phyloP scores from a whole-genome alignment of 2,797 vertebrate genomes.

The Clangula hyemalis region DNA sequence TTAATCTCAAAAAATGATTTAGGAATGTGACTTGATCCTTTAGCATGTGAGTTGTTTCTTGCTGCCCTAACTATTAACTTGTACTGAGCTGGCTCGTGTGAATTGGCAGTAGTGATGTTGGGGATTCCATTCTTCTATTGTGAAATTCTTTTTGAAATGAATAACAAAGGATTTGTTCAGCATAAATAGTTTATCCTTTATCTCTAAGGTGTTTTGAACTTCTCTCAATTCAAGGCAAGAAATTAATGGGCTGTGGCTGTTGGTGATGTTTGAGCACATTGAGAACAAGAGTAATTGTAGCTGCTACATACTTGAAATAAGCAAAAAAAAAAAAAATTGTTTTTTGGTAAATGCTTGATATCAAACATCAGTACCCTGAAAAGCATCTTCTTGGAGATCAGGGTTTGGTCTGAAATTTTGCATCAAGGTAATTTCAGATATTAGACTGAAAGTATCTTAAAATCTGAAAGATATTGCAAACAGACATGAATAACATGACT shows the following conservation, averaged over 20 bases:
- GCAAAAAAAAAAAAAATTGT: too few relatives aligned
- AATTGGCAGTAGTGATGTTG: fast-evolving
- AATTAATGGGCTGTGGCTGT: background rate
- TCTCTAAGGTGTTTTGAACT: background rate
- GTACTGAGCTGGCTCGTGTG: fast-evolving
- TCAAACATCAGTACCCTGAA: background rate
- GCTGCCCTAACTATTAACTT: background rate
- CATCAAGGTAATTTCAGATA: background rate
- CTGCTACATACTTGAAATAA: background rate
- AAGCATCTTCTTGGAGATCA: background rate
- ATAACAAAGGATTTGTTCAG: background rate
- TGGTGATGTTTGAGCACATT: background rate
- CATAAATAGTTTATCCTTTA: background rate
- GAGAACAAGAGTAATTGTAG: background rate
- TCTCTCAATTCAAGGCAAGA: background rate
- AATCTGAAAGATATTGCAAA: background rate
- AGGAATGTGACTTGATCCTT: background rate
- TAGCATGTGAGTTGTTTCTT: background rate
- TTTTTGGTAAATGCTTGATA: background rate
- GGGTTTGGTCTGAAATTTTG: background rate
- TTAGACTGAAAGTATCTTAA: background rate
- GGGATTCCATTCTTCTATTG: background rate
- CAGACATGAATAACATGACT: too few relatives aligned
- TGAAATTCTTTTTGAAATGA: background rate
- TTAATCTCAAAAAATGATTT: background rate